These are phyloP conservation scores for Artibeus lituratus DNA, from an alignment of 2,797 vertebrate genomes.

Conservation along the genomic window DNA sequence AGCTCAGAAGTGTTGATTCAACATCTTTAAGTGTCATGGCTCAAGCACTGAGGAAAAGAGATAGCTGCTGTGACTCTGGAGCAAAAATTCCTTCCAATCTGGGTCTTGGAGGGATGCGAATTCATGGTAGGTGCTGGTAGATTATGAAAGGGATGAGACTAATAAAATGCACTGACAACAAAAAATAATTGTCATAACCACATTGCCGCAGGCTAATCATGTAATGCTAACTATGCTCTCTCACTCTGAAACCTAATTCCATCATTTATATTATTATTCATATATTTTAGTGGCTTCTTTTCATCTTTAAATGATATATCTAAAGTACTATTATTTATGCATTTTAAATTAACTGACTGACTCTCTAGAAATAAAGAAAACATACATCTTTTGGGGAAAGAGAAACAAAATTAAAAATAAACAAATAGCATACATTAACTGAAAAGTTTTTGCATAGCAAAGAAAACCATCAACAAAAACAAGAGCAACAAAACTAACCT, in stretches of 20 bases:
- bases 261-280: neutral
- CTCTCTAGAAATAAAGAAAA: neutral
- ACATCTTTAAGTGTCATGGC: neutral
- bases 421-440: neutral
- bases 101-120: too few relatives aligned
- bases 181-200: neutral
- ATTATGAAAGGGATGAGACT: neutral
- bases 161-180: neutral
- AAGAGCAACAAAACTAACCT: neutral
- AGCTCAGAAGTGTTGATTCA: neutral
- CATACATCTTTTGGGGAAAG: neutral
- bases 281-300: neutral
- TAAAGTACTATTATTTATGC: neutral
- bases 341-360: neutral
- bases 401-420: neutral
- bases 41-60: too few relatives aligned
- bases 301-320: neutral
- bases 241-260: neutral
- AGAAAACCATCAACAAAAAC: neutral
- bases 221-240: neutral
- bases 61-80: neutral
- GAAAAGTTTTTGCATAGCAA: neutral
- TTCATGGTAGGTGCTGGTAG: neutral
- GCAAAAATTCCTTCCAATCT: neutral
- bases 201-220: neutral